phyloP scores from a whole-genome alignment of 2,888 invertebrate species.

The Tryphoninae sp. region DNA sequence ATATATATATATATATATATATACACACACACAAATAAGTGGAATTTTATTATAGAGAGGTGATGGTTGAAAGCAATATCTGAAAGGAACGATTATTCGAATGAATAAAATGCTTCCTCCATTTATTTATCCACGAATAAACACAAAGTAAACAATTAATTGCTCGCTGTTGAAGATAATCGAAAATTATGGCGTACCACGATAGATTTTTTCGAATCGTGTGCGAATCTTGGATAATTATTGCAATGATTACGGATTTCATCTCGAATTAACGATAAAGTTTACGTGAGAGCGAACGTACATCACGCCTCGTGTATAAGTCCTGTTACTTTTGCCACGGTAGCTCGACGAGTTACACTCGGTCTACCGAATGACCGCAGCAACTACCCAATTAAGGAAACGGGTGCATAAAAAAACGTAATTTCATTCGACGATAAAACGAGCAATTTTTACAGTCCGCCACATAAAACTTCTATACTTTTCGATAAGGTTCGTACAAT shows the following conservation, averaged over 20 bases:
- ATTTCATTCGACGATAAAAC: constrained; percentile 43
- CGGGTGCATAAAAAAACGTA: constrained; percentile 40
- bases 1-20: constrained; percentile 19
- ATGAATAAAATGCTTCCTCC: no score
- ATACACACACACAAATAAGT: background rate
- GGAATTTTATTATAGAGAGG: no score
- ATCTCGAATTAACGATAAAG: background rate
- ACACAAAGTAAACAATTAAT: no score
- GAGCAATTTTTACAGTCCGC: background rate
- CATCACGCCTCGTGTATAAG: constrained; percentile 10
- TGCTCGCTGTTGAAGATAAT: no score
- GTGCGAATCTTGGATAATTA: no score
- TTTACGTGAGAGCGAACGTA: background rate
- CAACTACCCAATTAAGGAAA: constrained; percentile 36
- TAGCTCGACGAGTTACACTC: constrained; percentile 15
- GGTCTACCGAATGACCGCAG: constrained; percentile 14
- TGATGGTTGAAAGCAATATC: no score
- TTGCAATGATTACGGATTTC: background rate
- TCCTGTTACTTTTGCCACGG: constrained; percentile 31
- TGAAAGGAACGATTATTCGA: no score
- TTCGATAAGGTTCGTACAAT: background rate
- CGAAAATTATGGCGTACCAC: no score
- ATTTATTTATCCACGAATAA: no score
- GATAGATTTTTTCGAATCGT: no score
- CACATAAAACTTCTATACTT: background rate